Evolutionary conservation across 2,113 vertebrate genomes (phyloP).

Genomic region (Myotis davidii): DNA sequence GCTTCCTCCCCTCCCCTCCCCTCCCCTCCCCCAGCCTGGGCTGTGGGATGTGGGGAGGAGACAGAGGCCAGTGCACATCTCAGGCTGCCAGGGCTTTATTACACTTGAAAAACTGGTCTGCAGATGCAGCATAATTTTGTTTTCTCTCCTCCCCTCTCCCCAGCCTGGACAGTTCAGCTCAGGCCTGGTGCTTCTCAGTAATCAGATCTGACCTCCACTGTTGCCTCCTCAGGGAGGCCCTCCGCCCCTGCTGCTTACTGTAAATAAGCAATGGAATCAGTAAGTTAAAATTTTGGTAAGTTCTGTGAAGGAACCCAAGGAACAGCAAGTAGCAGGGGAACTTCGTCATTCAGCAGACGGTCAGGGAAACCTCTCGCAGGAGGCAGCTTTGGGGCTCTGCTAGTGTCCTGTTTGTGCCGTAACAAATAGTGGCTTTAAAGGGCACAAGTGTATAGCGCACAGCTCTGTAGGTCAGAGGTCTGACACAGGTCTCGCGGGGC

Average conservation of each 20-base stretch:
- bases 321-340: neutral
- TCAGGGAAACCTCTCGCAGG: neutral
- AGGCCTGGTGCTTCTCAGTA: neutral
- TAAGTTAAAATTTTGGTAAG: neutral
- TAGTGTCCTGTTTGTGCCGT: neutral
- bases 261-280: neutral
- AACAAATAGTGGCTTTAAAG: neutral
- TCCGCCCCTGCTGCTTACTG: neutral
- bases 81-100: neutral
- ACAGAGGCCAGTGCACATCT: neutral
- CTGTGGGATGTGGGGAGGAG: neutral
- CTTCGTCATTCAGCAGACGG: neutral
- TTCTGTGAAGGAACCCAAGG: neutral
- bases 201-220: neutral
- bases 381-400: neutral
- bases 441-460: too few relatives aligned
- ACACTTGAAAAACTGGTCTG: neutral
- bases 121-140: neutral
- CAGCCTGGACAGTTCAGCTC: neutral
- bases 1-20: too few relatives aligned
- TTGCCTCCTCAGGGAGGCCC: neutral
- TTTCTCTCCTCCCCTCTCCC: neutral
- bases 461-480: neutral
- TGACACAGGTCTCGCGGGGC: fast-evolving
- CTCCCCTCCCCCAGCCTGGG: neutral